Evolutionary conservation across 2,113 vertebrate genomes (phyloP).

Genomic region (Gnathonemus echidnorhynchus): DNA sequence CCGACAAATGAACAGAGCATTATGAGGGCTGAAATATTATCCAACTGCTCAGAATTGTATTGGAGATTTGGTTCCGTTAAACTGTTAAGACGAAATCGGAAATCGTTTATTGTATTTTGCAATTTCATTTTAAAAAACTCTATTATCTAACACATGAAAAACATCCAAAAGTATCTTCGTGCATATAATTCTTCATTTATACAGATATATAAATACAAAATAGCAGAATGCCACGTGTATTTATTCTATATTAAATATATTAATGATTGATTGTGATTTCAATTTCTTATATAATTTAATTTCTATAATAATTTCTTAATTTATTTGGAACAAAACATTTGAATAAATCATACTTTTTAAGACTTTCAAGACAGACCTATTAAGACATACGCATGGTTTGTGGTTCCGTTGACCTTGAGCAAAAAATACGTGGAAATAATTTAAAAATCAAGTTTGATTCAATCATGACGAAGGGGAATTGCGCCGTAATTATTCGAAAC

Average conservation of each 20-base stretch:
- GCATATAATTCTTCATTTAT: neutral
- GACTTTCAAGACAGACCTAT: neutral
- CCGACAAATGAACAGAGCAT: neutral
- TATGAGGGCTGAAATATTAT: neutral
- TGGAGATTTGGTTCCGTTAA: neutral
- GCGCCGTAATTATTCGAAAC: neutral
- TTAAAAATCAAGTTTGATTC: neutral
- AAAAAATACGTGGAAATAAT: neutral
- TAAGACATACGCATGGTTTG: neutral
- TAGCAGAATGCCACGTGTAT: neutral
- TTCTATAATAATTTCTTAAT: neutral
- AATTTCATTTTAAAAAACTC: neutral
- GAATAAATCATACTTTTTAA: neutral
- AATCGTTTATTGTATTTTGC: neutral
- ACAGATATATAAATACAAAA: neutral
- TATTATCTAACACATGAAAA: neutral
- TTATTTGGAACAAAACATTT: neutral
- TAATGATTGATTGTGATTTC: neutral
- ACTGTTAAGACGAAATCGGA: neutral
- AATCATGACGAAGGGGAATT: neutral
- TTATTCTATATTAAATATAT: neutral
- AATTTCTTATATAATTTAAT: neutral
- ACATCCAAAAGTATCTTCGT: neutral
- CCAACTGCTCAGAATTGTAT: neutral
- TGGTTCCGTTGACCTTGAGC: neutral